These are phyloP conservation scores for Columba janthina DNA, from an alignment of 2,113 vertebrate genomes.

Conservation along the genomic window DNA sequence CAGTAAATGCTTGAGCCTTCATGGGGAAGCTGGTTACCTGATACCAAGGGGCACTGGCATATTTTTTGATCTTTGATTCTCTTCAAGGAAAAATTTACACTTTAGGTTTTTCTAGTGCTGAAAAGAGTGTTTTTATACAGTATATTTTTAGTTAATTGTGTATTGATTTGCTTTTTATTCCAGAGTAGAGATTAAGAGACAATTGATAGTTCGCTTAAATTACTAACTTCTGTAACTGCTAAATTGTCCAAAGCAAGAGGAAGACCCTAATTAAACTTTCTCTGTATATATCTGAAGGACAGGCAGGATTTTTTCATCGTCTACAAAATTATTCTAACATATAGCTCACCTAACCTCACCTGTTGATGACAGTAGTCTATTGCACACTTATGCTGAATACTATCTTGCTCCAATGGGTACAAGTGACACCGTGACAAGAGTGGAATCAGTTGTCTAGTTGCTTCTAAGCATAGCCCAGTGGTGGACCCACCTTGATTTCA, in stretches of 20 bases:
- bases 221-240: neutral
- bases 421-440: neutral
- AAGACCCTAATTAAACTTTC: neutral
- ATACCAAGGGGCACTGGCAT: neutral
- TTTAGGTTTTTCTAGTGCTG: neutral
- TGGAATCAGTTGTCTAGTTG: neutral
- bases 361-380: neutral
- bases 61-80: neutral
- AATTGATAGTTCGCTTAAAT: neutral
- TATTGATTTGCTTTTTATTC: constrained; percentile 13
- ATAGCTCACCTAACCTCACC: neutral
- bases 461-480: neutral
- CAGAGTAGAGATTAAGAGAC: neutral
- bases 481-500: neutral
- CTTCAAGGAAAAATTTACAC: neutral
- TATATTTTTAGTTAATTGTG: constrained; percentile 22
- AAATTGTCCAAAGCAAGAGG: neutral
- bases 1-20: neutral
- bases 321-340: neutral
- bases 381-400: neutral
- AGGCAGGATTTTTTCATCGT: neutral
- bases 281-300: neutral
- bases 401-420: neutral
- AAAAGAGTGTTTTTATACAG: neutral
- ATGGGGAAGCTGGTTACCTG: neutral